Evolutionary conservation across 2,888 invertebrate species (phyloP).

Genomic region (Deroplatys truncata): DNA sequence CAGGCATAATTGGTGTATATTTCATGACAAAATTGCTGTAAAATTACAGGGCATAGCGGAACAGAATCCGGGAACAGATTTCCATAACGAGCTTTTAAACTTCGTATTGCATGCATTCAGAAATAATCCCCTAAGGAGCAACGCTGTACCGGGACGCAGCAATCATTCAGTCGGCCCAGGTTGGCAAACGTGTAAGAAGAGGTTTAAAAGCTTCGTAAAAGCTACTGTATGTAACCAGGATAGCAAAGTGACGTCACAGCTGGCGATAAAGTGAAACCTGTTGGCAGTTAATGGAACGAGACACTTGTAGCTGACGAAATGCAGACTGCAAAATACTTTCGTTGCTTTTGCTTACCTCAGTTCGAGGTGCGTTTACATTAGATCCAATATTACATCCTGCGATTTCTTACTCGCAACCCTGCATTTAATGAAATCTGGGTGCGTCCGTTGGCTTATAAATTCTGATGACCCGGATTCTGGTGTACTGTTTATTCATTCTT

Average conservation of each 20-base stretch:
- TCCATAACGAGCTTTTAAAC: not conserved
- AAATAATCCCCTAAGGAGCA: not conserved
- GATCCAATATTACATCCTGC: too few species aligned
- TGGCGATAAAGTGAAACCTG: not conserved
- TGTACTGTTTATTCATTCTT: too few species aligned
- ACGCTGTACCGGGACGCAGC: not conserved
- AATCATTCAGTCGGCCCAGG: not conserved
- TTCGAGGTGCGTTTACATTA: too few species aligned
- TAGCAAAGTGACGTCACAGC: not conserved
- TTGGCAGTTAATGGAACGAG: not conserved
- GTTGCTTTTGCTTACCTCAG: too few species aligned
- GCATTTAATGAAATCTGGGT: too few species aligned
- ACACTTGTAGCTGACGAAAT: not conserved
- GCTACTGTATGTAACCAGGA: not conserved
- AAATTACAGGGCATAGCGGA: not conserved
- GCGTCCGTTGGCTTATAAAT: too few species aligned
- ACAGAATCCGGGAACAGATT: not conserved
- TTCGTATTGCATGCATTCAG: not conserved
- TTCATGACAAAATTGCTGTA: not conserved
- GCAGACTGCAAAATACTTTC: too few species aligned
- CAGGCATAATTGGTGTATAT: not conserved
- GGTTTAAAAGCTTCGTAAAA: not conserved
- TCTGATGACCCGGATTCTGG: too few species aligned
- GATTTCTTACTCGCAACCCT: too few species aligned
- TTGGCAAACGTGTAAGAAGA: not conserved